Conservation (phyloP, 2,888 invertebrate genomes). For the Odontomyia ornata region DNA sequence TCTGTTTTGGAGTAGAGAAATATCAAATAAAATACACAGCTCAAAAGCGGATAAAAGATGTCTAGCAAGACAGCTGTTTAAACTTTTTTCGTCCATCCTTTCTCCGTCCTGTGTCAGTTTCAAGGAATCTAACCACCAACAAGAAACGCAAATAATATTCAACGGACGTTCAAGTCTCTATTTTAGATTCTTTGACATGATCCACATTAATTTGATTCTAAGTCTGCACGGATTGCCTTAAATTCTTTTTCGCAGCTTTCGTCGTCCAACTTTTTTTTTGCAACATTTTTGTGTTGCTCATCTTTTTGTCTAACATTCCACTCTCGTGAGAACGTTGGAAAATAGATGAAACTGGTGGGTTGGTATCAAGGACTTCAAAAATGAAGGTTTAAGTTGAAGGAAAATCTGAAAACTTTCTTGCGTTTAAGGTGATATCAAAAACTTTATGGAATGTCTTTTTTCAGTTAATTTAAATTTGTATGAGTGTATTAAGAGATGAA, state of each 20-base stretch:
- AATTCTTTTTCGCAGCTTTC: not conserved
- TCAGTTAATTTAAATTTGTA: not conserved
- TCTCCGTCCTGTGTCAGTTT: not conserved
- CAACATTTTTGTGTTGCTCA: not conserved
- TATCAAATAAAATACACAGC: no score
- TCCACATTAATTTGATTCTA: conserved; percentile 34
- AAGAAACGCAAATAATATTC: no score
- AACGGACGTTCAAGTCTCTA: not conserved
- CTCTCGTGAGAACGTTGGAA: not conserved
- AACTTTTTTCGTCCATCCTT: not conserved
- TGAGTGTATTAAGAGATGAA: not conserved
- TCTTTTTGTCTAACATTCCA: no score
- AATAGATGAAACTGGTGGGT: not conserved
- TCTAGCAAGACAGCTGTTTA: conserved; percentile 23
- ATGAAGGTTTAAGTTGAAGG: not conserved
- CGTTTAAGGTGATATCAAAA: not conserved
- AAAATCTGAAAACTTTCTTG: not conserved
- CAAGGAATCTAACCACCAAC: not conserved
- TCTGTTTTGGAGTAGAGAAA: no score
- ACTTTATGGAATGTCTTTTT: not conserved
- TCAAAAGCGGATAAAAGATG: conserved; percentile 30
- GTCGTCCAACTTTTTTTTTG: not conserved
- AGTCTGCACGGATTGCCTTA: conserved; percentile 2
- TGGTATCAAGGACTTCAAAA: not conserved
- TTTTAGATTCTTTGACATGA: conserved; percentile 30